Evolutionary conservation across 2,113 vertebrate species (phyloP), one percentile per base, ranked within the genome.

Genomic region (Triplophysa dalaica): DNA sequence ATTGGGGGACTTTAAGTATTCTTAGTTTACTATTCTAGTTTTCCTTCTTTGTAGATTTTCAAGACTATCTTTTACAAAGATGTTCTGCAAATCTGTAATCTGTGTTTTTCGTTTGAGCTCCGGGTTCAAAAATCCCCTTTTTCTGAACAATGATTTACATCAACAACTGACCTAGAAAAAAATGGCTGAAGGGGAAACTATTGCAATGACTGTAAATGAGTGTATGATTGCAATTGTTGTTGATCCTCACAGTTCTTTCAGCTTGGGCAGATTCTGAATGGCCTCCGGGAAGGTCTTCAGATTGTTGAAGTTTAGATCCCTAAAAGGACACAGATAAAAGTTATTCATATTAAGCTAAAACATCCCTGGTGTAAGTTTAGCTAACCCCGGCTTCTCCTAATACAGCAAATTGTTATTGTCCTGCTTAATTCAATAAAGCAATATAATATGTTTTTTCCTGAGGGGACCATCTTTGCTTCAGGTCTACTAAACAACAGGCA

Each of bases 261-360:
- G 93, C 89, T 90, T 98, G 84, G 94, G 94, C 81, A 99, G 93
- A 2, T 92, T 91, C 91, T 96, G 94, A 86, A 99, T 95, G 45
- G 97, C 96, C 90, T 95, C 93, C 60, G 98, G 97, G 85, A 99
- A 98, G 82, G 93, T 94, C 77, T 92, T 92, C 89, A 99, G 90
- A 88, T 94, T 97, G 83, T 99, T 99, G 84, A 97, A 98, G 92
- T 99, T 99, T 86, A 99, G 94, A 89, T 99, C 98, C 84, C 98
- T 99, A 75, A 65, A 81, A 83, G 63, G 69, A 82, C 80, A 74
- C 69, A 66, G 68, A 79, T 41, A 9, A 41, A 48, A 52, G 64
- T 38, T 75, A 60, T 21, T 68, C 21, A 68, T n/a, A 48, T 73
- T 45, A 60, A 38, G 1, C 1, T 58, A 58, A 58, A 56, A 58